phyloP scores from a whole-genome alignment of 2,797 vertebrate species.

The Streptopelia turtur region DNA sequence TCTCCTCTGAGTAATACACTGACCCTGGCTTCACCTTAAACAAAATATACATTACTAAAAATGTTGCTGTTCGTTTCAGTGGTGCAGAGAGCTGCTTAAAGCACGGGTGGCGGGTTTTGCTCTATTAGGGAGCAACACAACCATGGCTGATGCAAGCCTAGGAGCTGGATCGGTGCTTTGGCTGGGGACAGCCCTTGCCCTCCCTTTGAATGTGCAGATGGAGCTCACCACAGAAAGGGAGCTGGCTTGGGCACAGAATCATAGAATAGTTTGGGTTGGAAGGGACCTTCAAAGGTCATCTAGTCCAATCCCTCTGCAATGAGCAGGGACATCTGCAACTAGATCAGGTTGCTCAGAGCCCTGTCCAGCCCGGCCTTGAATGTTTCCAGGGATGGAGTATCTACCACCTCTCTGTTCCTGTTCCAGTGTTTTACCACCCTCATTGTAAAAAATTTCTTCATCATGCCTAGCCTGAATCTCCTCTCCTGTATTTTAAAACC shows the following conservation, averaged over 20 bases:
- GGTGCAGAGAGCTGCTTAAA: not conserved
- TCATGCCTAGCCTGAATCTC: no score
- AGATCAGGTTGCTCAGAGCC: no score
- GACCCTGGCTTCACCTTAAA: conserved; percentile 43
- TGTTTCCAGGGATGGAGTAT: no score
- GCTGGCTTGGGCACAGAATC: not conserved
- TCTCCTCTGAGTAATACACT: not conserved
- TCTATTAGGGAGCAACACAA: not conserved
- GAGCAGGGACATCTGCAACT: no score
- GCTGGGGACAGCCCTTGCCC: not conserved
- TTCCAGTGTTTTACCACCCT: no score
- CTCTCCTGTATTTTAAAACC: no score
- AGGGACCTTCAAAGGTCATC: no score
- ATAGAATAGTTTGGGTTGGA: no score
- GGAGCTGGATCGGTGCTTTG: fast-evolving
- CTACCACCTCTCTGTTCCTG: no score
- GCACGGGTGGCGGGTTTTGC: not conserved
- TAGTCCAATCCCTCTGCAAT: no score
- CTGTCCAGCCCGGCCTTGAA: no score
- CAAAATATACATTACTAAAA: conserved; percentile 12
- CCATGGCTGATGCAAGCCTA: fast-evolving
- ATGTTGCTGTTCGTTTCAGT: not conserved
- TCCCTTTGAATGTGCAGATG: not conserved
- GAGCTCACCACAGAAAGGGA: not conserved
- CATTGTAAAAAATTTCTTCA: no score